phyloP scores from a whole-genome alignment of 2,797 vertebrate species.

The Yasuhikotakia modesta region DNA sequence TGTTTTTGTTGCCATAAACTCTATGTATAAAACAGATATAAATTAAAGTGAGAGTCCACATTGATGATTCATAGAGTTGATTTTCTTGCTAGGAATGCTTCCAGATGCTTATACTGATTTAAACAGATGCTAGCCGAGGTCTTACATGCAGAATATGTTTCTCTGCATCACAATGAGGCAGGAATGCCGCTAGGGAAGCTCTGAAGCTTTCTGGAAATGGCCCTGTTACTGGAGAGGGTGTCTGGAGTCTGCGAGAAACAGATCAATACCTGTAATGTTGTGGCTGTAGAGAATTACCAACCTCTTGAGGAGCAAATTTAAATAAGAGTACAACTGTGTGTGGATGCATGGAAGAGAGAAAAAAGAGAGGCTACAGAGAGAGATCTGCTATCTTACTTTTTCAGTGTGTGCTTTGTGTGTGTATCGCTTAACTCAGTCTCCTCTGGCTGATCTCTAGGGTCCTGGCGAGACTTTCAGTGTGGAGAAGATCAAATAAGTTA shows the following conservation, averaged over 20 bases:
- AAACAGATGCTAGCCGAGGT: constrained; percentile 29
- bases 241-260: constrained; percentile 33
- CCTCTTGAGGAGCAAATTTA: constrained; percentile 42
- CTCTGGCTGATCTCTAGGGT: constrained; percentile 33
- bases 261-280: constrained; percentile 46
- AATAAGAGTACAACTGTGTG: too few species aligned
- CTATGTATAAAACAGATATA: constrained; percentile 23
- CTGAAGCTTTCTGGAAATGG: constrained; percentile 1
- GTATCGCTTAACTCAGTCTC: constrained; percentile 41
- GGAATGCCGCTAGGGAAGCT: constrained; percentile 16
- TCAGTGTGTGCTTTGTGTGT: constrained; percentile 26
- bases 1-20: constrained; percentile 20
- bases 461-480: constrained; percentile 36
- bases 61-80: constrained; percentile 29
- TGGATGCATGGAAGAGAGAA: too few species aligned
- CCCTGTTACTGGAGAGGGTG: constrained; percentile 34
- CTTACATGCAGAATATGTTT: constrained; percentile 2
- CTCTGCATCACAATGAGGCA: constrained; percentile 21
- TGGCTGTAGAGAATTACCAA: constrained; percentile 32
- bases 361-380: background rate
- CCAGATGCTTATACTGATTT: constrained; percentile 22
- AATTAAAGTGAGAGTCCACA: constrained; percentile 24
- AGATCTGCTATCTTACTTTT: constrained; percentile 24
- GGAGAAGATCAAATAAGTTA: constrained; percentile 39
- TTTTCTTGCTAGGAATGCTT: constrained; percentile 7